A percentile compares a stretch with the other conserved stretches of the same genome.
These are phyloP conservation scores for Coptotermes formosanus DNA, from an alignment of 1,140 invertebrate species.

Conservation along the genomic window DNA sequence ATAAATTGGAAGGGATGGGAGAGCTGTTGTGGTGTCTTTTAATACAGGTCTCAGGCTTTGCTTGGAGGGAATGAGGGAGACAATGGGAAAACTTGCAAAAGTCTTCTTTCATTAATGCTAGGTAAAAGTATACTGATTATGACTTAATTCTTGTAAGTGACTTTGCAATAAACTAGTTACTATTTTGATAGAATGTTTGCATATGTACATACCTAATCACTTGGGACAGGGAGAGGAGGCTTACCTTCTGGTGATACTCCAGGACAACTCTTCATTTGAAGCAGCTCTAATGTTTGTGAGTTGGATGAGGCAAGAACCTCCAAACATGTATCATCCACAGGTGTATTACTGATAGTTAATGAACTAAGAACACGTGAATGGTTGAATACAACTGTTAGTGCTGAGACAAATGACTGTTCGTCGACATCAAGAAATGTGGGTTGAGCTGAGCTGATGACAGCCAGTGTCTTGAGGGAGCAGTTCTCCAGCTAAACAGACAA, in stretches of 20 bases:
- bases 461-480: constrained; percentile 36
- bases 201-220: no score
- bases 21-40: no score
- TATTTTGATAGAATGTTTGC: no score
- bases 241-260: not conserved
- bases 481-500: constrained; percentile 23
- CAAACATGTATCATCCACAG: not conserved
- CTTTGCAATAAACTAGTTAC: no score
- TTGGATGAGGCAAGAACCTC: not conserved
- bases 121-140: no score
- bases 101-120: no score
- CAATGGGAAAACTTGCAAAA: no score
- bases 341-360: not conserved
- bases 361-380: not conserved
- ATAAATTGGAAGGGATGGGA: no score
- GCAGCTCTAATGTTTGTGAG: not conserved
- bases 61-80: no score
- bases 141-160: no score
- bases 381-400: not conserved
- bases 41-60: no score
- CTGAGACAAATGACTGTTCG: constrained; percentile 31
- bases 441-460: constrained; percentile 31
- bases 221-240: not conserved
- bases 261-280: not conserved
- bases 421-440: constrained; percentile 27